Evolutionary conservation across 2,797 vertebrate genomes (phyloP).

Genomic region (Psittacula derbiana): DNA sequence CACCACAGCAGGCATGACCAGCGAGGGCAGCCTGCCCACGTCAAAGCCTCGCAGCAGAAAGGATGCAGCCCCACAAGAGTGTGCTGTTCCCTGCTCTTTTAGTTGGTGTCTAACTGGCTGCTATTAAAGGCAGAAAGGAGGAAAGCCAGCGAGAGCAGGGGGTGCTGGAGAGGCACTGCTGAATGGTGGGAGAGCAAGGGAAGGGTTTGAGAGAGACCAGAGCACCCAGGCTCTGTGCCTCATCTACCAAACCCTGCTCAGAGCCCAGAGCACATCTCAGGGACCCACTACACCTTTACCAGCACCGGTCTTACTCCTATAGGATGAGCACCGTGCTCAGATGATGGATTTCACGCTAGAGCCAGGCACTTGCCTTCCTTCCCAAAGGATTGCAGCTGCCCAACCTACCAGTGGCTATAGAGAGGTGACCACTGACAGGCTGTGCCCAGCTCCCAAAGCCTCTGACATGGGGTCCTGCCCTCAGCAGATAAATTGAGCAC

Average conservation of each 20-base stretch:
- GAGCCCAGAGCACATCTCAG: neutral
- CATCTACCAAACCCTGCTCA: neutral
- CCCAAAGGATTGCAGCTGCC: neutral
- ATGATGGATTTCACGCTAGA: fast-evolving
- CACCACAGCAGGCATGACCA: neutral
- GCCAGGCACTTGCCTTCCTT: neutral
- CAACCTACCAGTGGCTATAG: fast-evolving
- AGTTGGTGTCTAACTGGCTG: neutral
- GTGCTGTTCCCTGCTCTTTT: neutral
- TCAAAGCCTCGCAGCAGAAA: neutral
- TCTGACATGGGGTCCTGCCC: neutral
- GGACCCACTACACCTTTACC: too few species aligned
- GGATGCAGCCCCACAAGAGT: neutral
- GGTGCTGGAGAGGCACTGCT: neutral
- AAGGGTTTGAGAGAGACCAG: fast-evolving
- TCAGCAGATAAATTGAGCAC: fast-evolving
- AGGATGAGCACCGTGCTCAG: fast-evolving
- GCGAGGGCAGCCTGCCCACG: neutral
- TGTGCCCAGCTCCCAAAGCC: neutral
- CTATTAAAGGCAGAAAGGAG: neutral
- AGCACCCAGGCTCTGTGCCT: fast-evolving
- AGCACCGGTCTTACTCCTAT: fast-evolving
- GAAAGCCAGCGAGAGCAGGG: neutral
- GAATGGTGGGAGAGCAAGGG: fast-evolving
- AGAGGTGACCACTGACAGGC: fast-evolving